These are phyloP conservation scores for Calephelis virginiensis DNA, from an alignment of 1,140 invertebrate genomes.

Conservation along the genomic window DNA sequence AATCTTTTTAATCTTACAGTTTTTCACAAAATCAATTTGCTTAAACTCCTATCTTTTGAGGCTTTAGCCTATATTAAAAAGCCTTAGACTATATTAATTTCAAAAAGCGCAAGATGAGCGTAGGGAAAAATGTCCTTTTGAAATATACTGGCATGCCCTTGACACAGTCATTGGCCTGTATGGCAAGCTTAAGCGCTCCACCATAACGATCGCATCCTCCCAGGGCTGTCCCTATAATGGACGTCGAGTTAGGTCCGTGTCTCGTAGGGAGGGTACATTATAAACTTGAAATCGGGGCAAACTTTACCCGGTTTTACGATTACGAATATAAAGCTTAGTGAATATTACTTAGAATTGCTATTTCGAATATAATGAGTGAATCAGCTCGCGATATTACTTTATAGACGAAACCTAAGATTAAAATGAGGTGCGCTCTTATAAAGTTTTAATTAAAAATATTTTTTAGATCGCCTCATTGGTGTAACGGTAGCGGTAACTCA, in stretches of 20 bases:
- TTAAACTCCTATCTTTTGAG: no score
- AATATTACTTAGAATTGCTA: neutral
- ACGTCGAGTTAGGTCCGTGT: neutral
- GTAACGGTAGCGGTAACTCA: no score
- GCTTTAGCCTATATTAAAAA: no score
- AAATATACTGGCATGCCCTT: neutral
- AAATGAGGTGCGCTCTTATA: no score
- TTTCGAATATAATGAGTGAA: neutral
- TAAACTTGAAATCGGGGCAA: neutral
- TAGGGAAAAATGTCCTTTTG: neutral
- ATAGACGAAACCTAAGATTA: no score
- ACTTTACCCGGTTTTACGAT: neutral
- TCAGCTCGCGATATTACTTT: no score
- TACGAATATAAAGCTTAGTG: neutral
- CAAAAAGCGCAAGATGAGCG: no score
- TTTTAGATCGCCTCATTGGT: no score
- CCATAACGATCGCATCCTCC: constrained; percentile 6
- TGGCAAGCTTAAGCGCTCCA: neutral
- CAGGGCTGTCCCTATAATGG: constrained; percentile 1
- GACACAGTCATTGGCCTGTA: constrained; percentile 2
- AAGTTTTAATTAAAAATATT: no score
- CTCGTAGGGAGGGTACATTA: neutral
- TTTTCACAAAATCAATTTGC: no score
- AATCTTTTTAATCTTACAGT: no score
- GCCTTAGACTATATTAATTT: no score